Conservation (phyloP, 2,888 invertebrate species). For the Acrobasis repandana region DNA sequence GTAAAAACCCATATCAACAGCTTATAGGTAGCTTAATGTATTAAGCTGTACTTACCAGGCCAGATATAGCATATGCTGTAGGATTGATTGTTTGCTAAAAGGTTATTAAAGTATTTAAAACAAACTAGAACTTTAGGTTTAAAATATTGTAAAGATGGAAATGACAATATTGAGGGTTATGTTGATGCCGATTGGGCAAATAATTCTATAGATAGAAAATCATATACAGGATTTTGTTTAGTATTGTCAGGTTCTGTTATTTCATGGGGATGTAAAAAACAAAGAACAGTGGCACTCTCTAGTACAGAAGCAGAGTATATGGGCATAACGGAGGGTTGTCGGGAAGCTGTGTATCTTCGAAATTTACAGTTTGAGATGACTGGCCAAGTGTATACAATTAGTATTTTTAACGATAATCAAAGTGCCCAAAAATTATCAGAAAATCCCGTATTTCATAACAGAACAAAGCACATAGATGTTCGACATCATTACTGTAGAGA, state of each 20-base stretch:
- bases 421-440: conserved; percentile 28
- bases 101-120: background rate
- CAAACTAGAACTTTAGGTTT: conserved; percentile 1
- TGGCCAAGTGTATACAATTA: conserved; percentile 13
- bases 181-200: conserved; percentile 8
- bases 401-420: conserved; percentile 28
- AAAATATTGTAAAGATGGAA: background rate
- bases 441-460: conserved; percentile 28
- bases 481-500: conserved; percentile 29
- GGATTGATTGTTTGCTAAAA: background rate
- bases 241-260: background rate
- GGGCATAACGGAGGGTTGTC: conserved; percentile 26
- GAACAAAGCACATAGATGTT: conserved; percentile 34
- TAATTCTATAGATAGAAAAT: background rate
- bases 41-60: conserved; percentile 14
- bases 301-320: conserved; percentile 24
- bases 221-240: conserved; percentile 11
- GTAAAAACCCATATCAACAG: background rate
- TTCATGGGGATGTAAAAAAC: conserved; percentile 15
- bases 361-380: conserved; percentile 28
- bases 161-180: background rate
- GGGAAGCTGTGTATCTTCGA: conserved; percentile 32
- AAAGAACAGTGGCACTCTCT: conserved; percentile 20
- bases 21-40: conserved; percentile 16
- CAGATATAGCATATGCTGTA: conserved; percentile 17